These are phyloP conservation scores for Anoplolepis gracilipes DNA, from an alignment of 1,140 invertebrate genomes.

Conservation along the genomic window DNA sequence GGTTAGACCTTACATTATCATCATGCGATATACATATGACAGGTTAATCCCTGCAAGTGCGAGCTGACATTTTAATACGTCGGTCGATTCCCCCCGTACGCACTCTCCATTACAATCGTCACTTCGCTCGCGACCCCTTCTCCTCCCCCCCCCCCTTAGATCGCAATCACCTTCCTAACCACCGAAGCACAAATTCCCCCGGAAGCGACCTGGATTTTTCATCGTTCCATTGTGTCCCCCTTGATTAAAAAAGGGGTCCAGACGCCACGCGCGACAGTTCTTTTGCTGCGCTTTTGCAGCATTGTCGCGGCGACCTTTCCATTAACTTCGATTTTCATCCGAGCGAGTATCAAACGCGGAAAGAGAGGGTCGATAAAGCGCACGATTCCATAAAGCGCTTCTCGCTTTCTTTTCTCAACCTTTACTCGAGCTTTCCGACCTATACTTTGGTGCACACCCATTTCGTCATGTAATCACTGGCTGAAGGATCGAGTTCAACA, in stretches of 20 bases:
- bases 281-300: conserved; percentile 12
- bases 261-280: not conserved
- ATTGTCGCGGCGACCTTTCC: conserved; percentile 51
- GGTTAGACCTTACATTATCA: conserved; percentile 51
- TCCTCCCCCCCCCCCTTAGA: no score
- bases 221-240: conserved; percentile 47
- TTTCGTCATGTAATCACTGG: conserved; percentile 7
- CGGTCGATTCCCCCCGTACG: not conserved
- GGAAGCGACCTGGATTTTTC: conserved; percentile 68
- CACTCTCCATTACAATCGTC: conserved; percentile 6
- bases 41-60: conserved; percentile 53
- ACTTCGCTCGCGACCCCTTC: not conserved
- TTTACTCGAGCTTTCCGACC: not conserved
- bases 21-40: conserved; percentile 54
- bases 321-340: conserved; percentile 72
- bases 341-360: conserved; percentile 65
- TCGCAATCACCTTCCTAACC: conserved; percentile 11
- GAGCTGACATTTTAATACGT: conserved; percentile 72
- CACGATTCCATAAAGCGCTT: conserved; percentile 44
- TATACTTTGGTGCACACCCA: not conserved
- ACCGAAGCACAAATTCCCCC: conserved; percentile 1
- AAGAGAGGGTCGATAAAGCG: conserved; percentile 17
- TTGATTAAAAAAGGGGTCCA: conserved; percentile 72
- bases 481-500: not conserved
- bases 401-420: not conserved